Percentiles rank a stretch among this genome's conserved stretches.
phyloP scores from a whole-genome alignment of 1,140 invertebrate species.

The Temnothorax longispinosus region DNA sequence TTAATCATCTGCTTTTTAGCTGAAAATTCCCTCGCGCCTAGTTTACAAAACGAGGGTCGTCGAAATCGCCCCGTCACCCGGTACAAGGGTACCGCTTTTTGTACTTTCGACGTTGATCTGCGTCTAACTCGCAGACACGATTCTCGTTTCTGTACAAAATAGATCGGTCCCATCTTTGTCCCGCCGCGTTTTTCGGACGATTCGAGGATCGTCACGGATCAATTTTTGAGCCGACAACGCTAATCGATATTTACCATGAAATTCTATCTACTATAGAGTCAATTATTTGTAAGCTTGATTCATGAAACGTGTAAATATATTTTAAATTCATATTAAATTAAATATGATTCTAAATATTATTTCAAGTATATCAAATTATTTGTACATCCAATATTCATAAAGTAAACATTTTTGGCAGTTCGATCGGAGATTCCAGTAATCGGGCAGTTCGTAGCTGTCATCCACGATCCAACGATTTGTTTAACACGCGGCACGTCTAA shows the following conservation, averaged over 20 bases:
- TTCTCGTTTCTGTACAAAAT: conserved; percentile 59
- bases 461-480: conserved; percentile 17
- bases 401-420: background rate
- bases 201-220: conserved; percentile 30
- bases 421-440: background rate
- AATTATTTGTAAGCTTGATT: background rate
- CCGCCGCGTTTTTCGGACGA: conserved; percentile 21
- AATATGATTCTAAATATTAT: background rate
- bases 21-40: conserved; percentile 84
- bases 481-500: conserved; percentile 28
- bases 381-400: background rate
- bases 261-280: conserved; percentile 2
- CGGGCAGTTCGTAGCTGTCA: conserved; percentile 29
- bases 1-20: conserved; percentile 85
- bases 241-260: conserved; percentile 19
- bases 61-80: conserved; percentile 83
- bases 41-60: conserved; percentile 84
- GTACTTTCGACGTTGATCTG: conserved; percentile 64
- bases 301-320: background rate
- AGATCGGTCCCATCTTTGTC: conserved; percentile 45
- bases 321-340: background rate
- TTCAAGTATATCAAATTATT: background rate
- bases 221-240: background rate
- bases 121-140: conserved; percentile 56
- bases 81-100: conserved; percentile 80